Evolutionary conservation across 2,888 invertebrate species (phyloP).

Genomic region (Pristionchus japonicus): DNA sequence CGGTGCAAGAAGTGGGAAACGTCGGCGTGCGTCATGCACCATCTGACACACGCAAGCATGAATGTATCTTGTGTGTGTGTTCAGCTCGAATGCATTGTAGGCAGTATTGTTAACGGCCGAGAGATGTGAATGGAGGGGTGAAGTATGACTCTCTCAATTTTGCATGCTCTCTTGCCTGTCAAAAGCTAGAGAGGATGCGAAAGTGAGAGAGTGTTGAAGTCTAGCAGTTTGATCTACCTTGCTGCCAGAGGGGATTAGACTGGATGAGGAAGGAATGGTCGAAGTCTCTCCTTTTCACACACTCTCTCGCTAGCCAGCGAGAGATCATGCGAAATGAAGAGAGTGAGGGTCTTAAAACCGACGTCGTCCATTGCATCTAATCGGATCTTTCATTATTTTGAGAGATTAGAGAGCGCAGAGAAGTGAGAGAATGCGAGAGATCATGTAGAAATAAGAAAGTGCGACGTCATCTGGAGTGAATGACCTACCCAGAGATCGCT

Average conservation of each 20-base stretch:
- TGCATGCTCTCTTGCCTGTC: not conserved
- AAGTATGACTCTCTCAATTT: not conserved
- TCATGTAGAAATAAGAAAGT: not conserved
- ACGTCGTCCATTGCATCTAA: not conserved
- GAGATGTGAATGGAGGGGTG: not conserved
- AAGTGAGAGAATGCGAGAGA: slow-evolving; percentile 6
- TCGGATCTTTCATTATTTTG: slow-evolving; percentile 32
- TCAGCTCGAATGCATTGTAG: slow-evolving; percentile 32
- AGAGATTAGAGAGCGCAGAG: not conserved
- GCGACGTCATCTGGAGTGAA: not conserved
- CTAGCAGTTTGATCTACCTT: not conserved
- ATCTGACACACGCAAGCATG: not conserved
- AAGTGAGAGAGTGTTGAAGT: not conserved
- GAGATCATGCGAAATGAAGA: not conserved
- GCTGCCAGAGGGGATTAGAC: slow-evolving; percentile 13
- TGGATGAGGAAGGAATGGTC: not conserved
- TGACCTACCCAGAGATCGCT: not conserved
- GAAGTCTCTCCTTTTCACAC: not conserved
- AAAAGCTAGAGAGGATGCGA: not conserved
- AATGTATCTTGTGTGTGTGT: not conserved
- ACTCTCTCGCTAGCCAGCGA: not conserved
- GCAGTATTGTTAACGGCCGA: slow-evolving; percentile 15
- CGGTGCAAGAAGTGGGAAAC: not conserved
- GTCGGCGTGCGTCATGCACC: slow-evolving; percentile 14
- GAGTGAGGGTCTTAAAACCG: slow-evolving; percentile 16